A percentile compares a stretch with the other conserved stretches of the same genome.
Evolutionary conservation across 2,888 invertebrate genomes (phyloP).

Genomic region (Tridacna crocea): DNA sequence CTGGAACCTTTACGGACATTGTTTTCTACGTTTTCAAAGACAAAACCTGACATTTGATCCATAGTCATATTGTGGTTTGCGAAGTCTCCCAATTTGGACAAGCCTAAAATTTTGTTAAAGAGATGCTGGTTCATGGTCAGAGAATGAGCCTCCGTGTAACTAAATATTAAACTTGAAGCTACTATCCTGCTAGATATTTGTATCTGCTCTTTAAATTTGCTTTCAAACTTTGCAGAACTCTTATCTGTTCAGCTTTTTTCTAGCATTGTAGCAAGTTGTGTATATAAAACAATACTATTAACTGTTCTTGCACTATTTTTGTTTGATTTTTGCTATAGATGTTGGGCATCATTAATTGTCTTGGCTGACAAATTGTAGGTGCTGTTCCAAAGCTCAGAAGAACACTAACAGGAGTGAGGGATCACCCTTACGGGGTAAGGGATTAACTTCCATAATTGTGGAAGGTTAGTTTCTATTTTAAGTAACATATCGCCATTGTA

Average conservation of each 20-base stretch:
- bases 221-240: too few relatives aligned
- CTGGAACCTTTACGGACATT: too few relatives aligned
- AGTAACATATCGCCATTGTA: slow-evolving; percentile 20
- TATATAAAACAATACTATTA: slow-evolving; percentile 30
- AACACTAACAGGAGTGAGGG: slow-evolving; percentile 93
- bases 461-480: slow-evolving; percentile 68
- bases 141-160: too few relatives aligned
- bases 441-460: slow-evolving; percentile 83
- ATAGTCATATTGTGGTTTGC: too few relatives aligned
- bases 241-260: slow-evolving; percentile 12
- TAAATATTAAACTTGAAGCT: too few relatives aligned
- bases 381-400: slow-evolving; percentile 93
- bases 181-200: too few relatives aligned
- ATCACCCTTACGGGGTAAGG: slow-evolving; percentile 98
- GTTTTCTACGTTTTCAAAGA: too few relatives aligned
- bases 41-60: too few relatives aligned
- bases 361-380: slow-evolving; percentile 87
- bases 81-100: too few relatives aligned
- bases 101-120: too few relatives aligned
- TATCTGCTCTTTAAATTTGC: too few relatives aligned
- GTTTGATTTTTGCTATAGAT: slow-evolving; percentile 39
- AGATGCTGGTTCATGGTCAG: too few relatives aligned
- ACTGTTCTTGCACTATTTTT: slow-evolving; percentile 45
- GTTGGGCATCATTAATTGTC: slow-evolving; percentile 43
- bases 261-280: neutral